Evolutionary conservation across 2,113 vertebrate genomes (phyloP), one percentile per base, ranked within the genome.

Genomic region (Leptosomus discolor): DNA sequence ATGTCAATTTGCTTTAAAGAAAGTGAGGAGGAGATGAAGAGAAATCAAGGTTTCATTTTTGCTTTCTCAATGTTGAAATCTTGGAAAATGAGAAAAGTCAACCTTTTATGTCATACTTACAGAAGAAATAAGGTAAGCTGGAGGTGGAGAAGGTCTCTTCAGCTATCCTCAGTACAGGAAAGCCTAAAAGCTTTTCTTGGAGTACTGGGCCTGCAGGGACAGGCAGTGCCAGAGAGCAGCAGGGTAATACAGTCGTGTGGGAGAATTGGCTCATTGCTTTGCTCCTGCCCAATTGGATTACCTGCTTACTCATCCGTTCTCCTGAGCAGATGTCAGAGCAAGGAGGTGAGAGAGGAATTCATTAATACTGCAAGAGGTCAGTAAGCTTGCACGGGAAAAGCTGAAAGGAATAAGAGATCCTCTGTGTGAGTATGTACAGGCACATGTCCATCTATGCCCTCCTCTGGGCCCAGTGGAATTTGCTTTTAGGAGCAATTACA

Each of bases 261-360:
- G 71, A 95, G 85, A 97, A 84, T n/a, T 94, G 92, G 92, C 92
- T 96, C 73, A 23, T 53, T 79, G 92, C 94, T 79, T 91, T 97
- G 73, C 94, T 97, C 70, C 85, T 97, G 96, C 96, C 94, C 97
- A 96, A 48, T 75, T 98, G 97, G 80, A 98, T 98, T 97, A 97
- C 96, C 94, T 97, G 97, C 96, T 98, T 97, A 98, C 93, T 97
- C 96, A 97, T 93, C 96, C 96, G 12, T 98, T 97, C 91, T 98
- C 90, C 82, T 64, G 96, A 97, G 95, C 97, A 96, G 96, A 95
- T 98, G 97, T 98, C 94, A 95, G 95, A 97, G 94, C 95, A 97
- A 93, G 92, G 90, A 97, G 84, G 96, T 97, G 97, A 97, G 81
- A 88, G 96, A 96, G 88, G 81, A 97, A 95, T 96, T 97, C 95